A percentile compares a stretch with the other conserved stretches of the same genome.
phyloP scores from a whole-genome alignment of 2,113 vertebrate species.

The Anseranas semipalmata region DNA sequence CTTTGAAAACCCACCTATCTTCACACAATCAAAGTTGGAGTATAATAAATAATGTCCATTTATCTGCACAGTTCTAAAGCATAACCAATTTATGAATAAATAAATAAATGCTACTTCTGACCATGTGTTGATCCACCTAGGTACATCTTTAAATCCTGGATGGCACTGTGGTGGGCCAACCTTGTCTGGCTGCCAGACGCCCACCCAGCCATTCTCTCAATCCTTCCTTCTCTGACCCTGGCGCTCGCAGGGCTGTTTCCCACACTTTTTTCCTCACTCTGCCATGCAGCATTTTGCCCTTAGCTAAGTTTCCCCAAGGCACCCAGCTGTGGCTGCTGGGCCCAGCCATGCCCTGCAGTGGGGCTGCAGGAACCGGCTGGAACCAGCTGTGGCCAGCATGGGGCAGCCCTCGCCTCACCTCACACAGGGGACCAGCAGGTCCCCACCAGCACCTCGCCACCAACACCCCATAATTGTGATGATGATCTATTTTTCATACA shows the following conservation, averaged over 20 bases:
- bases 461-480: not conserved
- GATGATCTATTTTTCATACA: not conserved
- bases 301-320: not conserved
- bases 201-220: no score
- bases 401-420: rapidly evolving
- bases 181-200: no score
- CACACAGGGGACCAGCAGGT: not conserved
- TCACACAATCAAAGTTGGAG: not conserved
- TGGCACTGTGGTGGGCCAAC: no score
- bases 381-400: not conserved
- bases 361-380: rapidly evolving
- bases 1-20: not conserved
- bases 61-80: not conserved
- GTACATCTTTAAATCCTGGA: not conserved
- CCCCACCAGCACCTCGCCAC: not conserved
- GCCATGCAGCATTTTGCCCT: not conserved
- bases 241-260: not conserved
- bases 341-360: not conserved
- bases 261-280: not conserved
- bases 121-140: not conserved
- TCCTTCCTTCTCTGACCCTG: not conserved
- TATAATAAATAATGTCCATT: not conserved
- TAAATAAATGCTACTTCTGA: not conserved
- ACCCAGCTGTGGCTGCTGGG: not conserved
- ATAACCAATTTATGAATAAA: not conserved